Evolutionary conservation across 2,888 invertebrate genomes (phyloP).

Genomic region (Gastracanthus pulcherrimus): DNA sequence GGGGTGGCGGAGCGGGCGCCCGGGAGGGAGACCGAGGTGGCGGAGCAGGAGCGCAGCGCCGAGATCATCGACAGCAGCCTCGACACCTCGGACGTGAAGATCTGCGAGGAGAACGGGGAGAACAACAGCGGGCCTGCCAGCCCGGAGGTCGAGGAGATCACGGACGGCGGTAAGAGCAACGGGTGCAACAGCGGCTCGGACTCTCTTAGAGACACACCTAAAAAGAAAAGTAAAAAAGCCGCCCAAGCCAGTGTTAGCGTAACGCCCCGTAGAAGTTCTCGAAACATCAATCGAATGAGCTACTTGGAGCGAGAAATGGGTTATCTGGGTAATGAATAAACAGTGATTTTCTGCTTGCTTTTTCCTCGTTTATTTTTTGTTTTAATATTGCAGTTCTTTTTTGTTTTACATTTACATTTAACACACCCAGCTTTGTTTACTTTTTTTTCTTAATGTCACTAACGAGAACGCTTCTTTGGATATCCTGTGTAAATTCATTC

Average conservation of each 20-base stretch:
- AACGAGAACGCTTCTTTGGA: not conserved
- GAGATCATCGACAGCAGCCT: constrained; percentile 67
- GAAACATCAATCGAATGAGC: constrained; percentile 81
- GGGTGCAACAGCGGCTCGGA: constrained; percentile 64
- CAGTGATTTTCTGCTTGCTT: constrained; percentile 43
- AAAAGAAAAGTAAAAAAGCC: constrained; percentile 71
- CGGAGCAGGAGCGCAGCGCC: constrained; percentile 55
- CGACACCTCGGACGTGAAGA: constrained; percentile 68
- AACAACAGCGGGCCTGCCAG: constrained; percentile 73
- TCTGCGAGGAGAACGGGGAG: constrained; percentile 75
- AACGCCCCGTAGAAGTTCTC: constrained; percentile 80
- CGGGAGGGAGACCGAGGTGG: constrained; percentile 57
- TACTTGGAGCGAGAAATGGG: constrained; percentile 79
- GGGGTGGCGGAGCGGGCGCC: not conserved
- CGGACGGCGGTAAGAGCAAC: constrained; percentile 70
- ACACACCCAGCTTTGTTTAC: constrained; percentile 21
- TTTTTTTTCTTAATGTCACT: constrained; percentile 9
- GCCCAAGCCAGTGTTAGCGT: constrained; percentile 72
- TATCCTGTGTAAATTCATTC: not conserved
- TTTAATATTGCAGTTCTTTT: too few species aligned
- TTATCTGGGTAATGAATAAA: constrained; percentile 67
- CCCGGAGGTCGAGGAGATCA: constrained; percentile 75
- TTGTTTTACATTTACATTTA: too few species aligned
- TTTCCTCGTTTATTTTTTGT: constrained; percentile 25
- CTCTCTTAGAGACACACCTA: constrained; percentile 62